A percentile compares a stretch with the other conserved stretches of the same genome.
These are phyloP conservation scores for Apteryx mantelli DNA, from an alignment of 2,113 vertebrate species.

Conservation along the genomic window DNA sequence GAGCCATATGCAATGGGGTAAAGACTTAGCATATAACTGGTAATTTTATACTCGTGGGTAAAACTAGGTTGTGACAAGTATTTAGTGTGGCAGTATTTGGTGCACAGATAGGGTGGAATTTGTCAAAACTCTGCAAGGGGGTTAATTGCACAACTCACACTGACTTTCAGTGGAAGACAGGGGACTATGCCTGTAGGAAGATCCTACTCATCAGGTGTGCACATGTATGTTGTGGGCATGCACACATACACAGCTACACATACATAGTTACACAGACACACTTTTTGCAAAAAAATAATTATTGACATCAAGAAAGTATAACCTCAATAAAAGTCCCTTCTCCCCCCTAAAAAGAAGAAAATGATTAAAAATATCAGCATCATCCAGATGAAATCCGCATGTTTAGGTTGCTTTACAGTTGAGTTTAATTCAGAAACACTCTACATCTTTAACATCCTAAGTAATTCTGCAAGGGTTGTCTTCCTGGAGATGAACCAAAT, in stretches of 20 bases:
- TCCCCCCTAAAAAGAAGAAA: conserved; percentile 65
- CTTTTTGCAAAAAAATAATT: conserved; percentile 48
- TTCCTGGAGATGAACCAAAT: conserved; percentile 50
- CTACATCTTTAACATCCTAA: conserved; percentile 59
- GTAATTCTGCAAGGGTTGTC: conserved; percentile 15
- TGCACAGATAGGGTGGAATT: background rate
- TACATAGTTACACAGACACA: conserved; percentile 47
- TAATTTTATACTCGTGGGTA: background rate
- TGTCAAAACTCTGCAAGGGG: conserved; percentile 2
- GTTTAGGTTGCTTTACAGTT: conserved; percentile 45
- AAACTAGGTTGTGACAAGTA: background rate
- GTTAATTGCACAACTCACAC: background rate
- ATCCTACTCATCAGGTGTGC: background rate
- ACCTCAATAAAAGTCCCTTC: conserved; percentile 53
- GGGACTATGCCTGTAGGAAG: background rate
- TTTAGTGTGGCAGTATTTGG: background rate
- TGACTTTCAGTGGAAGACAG: background rate
- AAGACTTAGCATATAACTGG: background rate
- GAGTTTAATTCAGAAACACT: conserved; percentile 58
- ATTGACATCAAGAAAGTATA: conserved; percentile 60
- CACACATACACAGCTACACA: background rate
- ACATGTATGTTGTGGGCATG: background rate
- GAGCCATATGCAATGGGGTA: background rate
- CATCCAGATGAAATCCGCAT: conserved; percentile 47
- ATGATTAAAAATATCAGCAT: conserved; percentile 69